Conservation (phyloP, 2,113 vertebrate species). For the Chroicocephalus ridibundus region DNA sequence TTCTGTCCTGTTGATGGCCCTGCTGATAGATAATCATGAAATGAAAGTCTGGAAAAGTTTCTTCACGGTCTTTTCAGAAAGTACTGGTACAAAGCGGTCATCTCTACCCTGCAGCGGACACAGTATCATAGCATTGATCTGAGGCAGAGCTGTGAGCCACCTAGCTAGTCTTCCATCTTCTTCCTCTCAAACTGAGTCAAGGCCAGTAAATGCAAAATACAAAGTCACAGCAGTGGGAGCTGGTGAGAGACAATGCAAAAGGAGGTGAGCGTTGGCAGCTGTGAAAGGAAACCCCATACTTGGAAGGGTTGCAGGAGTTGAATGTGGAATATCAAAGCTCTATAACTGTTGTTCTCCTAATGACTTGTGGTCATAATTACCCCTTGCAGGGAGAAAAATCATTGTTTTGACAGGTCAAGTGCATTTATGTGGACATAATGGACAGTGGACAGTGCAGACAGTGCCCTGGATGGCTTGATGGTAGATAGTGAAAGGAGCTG, state of each 20-base stretch:
- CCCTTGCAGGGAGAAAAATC: not conserved
- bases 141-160: not conserved
- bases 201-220: not conserved
- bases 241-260: not conserved
- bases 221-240: not conserved
- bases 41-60: not conserved
- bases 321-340: rapidly evolving
- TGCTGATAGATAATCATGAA: not conserved
- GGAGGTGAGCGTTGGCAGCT: not conserved
- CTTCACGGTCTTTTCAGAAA: not conserved
- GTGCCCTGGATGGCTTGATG: not conserved
- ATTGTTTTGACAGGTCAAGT: not conserved
- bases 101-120: not conserved
- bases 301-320: not conserved
- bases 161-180: not conserved
- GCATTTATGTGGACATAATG: not conserved
- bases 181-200: not conserved
- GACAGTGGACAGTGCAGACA: no score
- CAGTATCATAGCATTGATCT: no score
- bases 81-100: not conserved
- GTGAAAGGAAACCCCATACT: not conserved
- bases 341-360: not conserved
- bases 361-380: not conserved
- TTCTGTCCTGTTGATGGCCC: not conserved
- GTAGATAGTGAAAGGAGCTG: not conserved